phyloP scores from a whole-genome alignment of 1,140 invertebrate genomes.

The Euura lappo region DNA sequence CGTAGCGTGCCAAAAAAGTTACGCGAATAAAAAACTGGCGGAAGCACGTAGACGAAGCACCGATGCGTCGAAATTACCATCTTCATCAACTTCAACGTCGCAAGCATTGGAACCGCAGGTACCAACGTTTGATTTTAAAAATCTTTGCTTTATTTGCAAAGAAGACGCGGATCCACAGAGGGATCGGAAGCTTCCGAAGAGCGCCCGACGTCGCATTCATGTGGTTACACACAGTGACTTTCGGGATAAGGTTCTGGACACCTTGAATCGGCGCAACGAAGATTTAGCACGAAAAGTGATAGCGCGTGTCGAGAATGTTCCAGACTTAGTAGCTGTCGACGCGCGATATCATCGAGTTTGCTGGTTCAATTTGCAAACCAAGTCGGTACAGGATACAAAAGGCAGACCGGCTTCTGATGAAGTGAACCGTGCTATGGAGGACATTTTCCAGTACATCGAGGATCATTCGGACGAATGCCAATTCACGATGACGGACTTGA shows the following conservation, averaged over 20 bases:
- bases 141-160: slow-evolving; percentile 1
- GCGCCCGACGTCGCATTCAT: neutral
- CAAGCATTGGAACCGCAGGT: neutral
- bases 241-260: neutral
- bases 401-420: slow-evolving; percentile 11
- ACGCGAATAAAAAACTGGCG: neutral
- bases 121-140: slow-evolving; percentile 15
- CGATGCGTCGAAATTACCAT: neutral
- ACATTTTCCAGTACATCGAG: slow-evolving; percentile 21
- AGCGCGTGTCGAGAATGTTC: slow-evolving; percentile 13
- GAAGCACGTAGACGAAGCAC: neutral
- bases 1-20: slow-evolving; percentile 1
- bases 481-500: slow-evolving; percentile 38
- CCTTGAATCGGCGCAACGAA: slow-evolving; percentile 1
- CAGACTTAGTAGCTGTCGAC: slow-evolving; percentile 8
- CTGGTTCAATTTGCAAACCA: no score
- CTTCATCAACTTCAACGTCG: neutral
- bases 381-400: neutral
- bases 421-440: slow-evolving; percentile 14
- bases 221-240: neutral
- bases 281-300: slow-evolving; percentile 2
- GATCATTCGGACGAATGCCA: slow-evolving; percentile 12
- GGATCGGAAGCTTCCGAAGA: neutral
- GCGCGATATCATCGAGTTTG: slow-evolving; percentile 13
- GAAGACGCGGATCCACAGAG: neutral